Conservation (phyloP, 35 echinoderm and acorn worm species). For the Ophioderma brevispina region DNA sequence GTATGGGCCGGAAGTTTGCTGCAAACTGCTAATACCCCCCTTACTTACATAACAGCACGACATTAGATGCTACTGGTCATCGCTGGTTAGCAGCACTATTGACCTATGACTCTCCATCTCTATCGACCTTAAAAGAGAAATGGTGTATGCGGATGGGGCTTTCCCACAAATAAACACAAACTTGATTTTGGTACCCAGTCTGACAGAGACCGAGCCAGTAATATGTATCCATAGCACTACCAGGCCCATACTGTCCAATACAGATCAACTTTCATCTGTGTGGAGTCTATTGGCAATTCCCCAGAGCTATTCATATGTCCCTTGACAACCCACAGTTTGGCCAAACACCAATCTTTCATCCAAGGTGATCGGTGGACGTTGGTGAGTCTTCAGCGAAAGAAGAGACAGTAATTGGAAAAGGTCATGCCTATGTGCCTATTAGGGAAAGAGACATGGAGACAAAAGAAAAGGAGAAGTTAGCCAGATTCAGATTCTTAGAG, state of each 20-base stretch:
- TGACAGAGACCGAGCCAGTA: too few species aligned
- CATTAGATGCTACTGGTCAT: conserved; percentile 43
- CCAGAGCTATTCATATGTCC: too few species aligned
- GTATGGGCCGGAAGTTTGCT: conserved; percentile 35
- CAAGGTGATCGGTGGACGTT: background rate
- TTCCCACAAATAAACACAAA: conserved; percentile 3
- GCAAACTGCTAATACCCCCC: conserved; percentile 34
- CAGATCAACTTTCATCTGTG: too few species aligned
- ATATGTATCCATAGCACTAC: too few species aligned
- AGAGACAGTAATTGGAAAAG: too few species aligned
- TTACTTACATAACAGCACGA: conserved; percentile 34
- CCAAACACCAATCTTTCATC: background rate
- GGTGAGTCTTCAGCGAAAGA: background rate
- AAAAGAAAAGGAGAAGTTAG: background rate
- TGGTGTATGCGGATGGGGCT: conserved; percentile 20
- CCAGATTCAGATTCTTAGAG: background rate
- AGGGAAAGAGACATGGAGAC: background rate
- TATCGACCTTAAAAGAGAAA: conserved; percentile 25
- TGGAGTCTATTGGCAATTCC: too few species aligned
- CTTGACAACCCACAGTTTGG: background rate
- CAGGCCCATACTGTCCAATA: too few species aligned
- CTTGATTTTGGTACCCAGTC: too few species aligned
- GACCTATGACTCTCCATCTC: conserved; percentile 38
- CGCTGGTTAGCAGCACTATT: conserved; percentile 68
- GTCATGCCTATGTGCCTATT: too few species aligned